Evolutionary conservation across 2,113 vertebrate genomes (phyloP).

Genomic region (Orthonyx spaldingii): DNA sequence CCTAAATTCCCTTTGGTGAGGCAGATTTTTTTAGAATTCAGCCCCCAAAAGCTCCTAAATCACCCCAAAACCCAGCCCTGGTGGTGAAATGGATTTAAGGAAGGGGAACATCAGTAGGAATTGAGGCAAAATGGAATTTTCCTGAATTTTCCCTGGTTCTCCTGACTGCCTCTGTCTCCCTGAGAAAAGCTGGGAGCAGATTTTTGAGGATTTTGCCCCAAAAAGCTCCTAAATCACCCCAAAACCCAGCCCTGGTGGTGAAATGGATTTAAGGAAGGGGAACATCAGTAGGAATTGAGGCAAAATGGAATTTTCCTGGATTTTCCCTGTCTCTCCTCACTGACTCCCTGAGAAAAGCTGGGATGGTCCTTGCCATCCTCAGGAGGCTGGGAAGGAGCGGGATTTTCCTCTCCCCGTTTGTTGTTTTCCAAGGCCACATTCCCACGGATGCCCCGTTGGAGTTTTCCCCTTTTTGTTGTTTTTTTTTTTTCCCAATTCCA

Average conservation of each 20-base stretch:
- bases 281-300: not conserved
- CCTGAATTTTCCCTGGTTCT: not conserved
- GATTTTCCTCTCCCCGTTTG: not conserved
- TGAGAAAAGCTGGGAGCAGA: not conserved
- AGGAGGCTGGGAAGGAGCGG: not conserved
- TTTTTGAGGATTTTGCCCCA: not conserved
- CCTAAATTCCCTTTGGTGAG: rapidly evolving
- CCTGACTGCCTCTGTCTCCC: too few species aligned
- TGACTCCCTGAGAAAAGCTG: not conserved
- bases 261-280: not conserved
- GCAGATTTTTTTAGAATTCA: rapidly evolving
- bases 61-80: not conserved
- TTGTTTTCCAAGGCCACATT: not conserved
- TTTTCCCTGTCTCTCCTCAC: not conserved
- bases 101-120: not conserved
- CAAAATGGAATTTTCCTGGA: not conserved
- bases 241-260: rapidly evolving
- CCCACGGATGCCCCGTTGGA: not conserved
- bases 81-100: not conserved
- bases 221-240: not conserved
- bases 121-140: not conserved
- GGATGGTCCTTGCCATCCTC: too few species aligned
- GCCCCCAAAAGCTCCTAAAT: not conserved
- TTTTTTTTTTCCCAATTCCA: not conserved
- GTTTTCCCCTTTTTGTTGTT: too few species aligned